Percentiles rank a stretch among this genome's conserved stretches.
These are phyloP conservation scores for Drosophila tropicalis DNA, from an alignment of 1,140 invertebrate genomes.

Conservation along the genomic window DNA sequence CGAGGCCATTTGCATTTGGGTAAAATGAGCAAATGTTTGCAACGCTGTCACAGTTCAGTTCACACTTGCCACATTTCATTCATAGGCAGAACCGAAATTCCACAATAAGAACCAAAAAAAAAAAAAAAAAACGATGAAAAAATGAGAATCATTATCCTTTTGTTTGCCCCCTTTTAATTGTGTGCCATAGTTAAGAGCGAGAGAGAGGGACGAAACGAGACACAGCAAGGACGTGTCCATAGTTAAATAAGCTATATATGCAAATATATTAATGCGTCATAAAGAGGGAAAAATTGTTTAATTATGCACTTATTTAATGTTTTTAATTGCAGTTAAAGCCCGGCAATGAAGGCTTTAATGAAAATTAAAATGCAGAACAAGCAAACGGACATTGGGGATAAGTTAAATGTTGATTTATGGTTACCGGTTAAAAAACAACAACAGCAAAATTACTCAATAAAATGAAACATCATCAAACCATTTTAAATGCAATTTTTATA, in stretches of 20 bases:
- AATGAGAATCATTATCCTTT: slow-evolving; percentile 12
- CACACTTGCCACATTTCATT: slow-evolving; percentile 6
- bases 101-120: not conserved
- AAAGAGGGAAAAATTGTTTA: slow-evolving; percentile 57
- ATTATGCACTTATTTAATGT: slow-evolving; percentile 56
- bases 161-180: slow-evolving; percentile 26
- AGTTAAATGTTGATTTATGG: slow-evolving; percentile 56
- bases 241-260: slow-evolving; percentile 36
- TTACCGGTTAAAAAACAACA: slow-evolving; percentile 24
- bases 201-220: not conserved
- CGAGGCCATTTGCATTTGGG: slow-evolving; percentile 10
- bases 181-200: slow-evolving; percentile 11
- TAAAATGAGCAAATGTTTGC: not conserved
- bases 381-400: slow-evolving; percentile 38
- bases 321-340: slow-evolving; percentile 54
- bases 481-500: slow-evolving; percentile 1
- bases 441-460: slow-evolving; percentile 16
- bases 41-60: slow-evolving; percentile 8
- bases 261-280: slow-evolving; percentile 56
- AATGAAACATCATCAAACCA: slow-evolving; percentile 26
- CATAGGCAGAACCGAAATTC: not conserved
- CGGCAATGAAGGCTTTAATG: slow-evolving; percentile 55
- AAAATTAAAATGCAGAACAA: slow-evolving; percentile 29
- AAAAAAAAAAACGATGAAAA: not conserved
- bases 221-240: slow-evolving; percentile 22